Evolutionary conservation across 1,140 invertebrate species (phyloP), one percentile per base, ranked within the genome.

Genomic region (Melipona quadrifasciata): DNA sequence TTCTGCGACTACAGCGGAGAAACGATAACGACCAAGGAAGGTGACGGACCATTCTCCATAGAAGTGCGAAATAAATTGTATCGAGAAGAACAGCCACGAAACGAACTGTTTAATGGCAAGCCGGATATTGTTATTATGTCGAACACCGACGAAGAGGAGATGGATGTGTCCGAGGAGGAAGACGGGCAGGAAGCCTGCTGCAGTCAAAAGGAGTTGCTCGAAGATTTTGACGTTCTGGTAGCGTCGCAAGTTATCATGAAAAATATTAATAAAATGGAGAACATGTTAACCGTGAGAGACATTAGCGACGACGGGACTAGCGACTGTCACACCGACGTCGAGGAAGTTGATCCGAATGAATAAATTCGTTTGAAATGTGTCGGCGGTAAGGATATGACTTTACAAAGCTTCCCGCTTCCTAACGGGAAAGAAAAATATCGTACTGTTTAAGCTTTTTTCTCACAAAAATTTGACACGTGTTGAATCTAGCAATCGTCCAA

Each of bases 1-100:
- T 78, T 95, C 11, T 87, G 68, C 53, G 93, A 94, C 6, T 93
- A 94, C 24, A 86, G 89, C 51, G 94, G 92, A 1, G 94, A 94
- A 39, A 94, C 93, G 6, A 93, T 95, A 11, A 94, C 91, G 0
- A 94, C 94, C 0, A 95, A 95, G 73, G 94, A 95, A 65, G 94
- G 94, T 2, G 91, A 95, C 65, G 94, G 94, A 0, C 94, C 94
- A 0, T 95, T 95, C 31, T 94, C 94, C 0, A 85, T 94, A 2
- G 94, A 95, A 71, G 89, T 95, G 0, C 90, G 94, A 82, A 94
- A 93, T 74, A 91, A 93, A 85, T 92, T 95, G 90, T 93, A 92
- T 0, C 90, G 91, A 19, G 91, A 92, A 2, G 67, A 80, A 0
- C 21, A 57, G 1, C 64, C 78, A 8, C 57, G 81, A 27, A 79